Base-by-base conservation (phyloP, 2,797 vertebrate species). In the Enteromius trimaculatus region DNA sequence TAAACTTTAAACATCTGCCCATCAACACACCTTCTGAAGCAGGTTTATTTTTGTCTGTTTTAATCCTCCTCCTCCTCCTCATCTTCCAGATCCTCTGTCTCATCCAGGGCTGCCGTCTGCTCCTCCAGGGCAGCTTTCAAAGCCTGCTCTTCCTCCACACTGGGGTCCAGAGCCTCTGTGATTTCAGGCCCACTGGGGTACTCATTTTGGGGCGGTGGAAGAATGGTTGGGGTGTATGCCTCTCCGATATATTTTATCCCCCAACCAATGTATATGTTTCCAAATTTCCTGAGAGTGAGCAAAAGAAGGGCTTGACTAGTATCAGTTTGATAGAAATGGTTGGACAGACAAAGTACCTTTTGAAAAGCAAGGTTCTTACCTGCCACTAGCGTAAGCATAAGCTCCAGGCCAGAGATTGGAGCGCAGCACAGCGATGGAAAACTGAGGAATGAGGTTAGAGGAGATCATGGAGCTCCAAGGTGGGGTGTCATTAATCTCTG, bases 361-460 rank as follows among this genome's bases (percentile, higher is more conserved):
- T 34, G 4, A 4, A 65, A 78, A 34, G 31, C 7, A 75, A 9
- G 21, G 47, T 55, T 64, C 92, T 88, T 94, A 99, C 98, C 92
- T 98, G 91, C 96, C 96, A 86, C 87, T 92, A n/a, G 94, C 94
- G 87, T 97, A 97, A 21, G 96, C 91, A 37, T 93, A 94, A 0
- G 97, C 96, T 37, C 98, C 97, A 0, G 96, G 97, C 98, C 98
- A 99, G 82, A 96, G 92, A 89, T 98, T 98, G 3, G 97, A 98
- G 64, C 92, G 93, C 51, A 97, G 91, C 58, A 97, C 90, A 65
- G 97, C 96, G 11, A 96, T 64, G 65, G 96, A 96, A 9, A 97
- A 94, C 87, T 97, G 95, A 0, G 95, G 89, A 68, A 95, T 94
- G 76, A 97, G 91, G 53, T 86, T 80, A 79, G 97, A 96, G 21